Evolutionary conservation across 1,140 invertebrate species (phyloP).

Genomic region (Drosophila elegans): DNA sequence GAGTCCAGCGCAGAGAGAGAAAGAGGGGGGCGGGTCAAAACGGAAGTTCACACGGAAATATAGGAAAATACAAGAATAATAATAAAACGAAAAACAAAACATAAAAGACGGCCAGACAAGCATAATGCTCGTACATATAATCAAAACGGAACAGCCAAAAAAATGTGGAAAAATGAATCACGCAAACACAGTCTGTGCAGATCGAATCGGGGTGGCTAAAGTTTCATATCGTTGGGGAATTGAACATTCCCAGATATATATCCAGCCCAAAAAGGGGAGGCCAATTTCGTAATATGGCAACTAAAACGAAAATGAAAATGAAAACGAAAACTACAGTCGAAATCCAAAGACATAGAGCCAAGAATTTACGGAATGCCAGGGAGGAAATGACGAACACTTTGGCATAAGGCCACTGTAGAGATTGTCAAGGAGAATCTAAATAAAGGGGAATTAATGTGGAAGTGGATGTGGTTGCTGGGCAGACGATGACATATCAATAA

Average conservation of each 20-base stretch:
- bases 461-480: conserved; percentile 5
- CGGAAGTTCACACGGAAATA: conserved; percentile 83
- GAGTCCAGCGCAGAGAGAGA: background rate
- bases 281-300: conserved; percentile 51
- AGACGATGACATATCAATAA: conserved; percentile 77
- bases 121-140: conserved; percentile 60
- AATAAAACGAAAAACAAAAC: conserved; percentile 48
- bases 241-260: conserved; percentile 29
- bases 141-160: conserved; percentile 51
- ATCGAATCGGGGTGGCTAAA: conserved; percentile 43
- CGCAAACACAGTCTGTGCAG: conserved; percentile 42
- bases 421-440: conserved; percentile 53
- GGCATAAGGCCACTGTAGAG: conserved; percentile 35
- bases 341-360: conserved; percentile 16
- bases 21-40: conserved; percentile 39
- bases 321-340: conserved; percentile 22
- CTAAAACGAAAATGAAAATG: conserved; percentile 30
- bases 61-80: conserved; percentile 70
- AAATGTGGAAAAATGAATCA: conserved; percentile 68
- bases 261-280: conserved; percentile 17
- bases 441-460: conserved; percentile 12
- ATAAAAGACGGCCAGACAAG: conserved; percentile 51
- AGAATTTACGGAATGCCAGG: conserved; percentile 46
- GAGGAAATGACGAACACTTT: conserved; percentile 47
- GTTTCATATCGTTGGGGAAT: conserved; percentile 39